A percentile compares a stretch with the other conserved stretches of the same genome.
Conservation (phyloP, 2,888 invertebrate genomes). For the Unio delphinus region DNA sequence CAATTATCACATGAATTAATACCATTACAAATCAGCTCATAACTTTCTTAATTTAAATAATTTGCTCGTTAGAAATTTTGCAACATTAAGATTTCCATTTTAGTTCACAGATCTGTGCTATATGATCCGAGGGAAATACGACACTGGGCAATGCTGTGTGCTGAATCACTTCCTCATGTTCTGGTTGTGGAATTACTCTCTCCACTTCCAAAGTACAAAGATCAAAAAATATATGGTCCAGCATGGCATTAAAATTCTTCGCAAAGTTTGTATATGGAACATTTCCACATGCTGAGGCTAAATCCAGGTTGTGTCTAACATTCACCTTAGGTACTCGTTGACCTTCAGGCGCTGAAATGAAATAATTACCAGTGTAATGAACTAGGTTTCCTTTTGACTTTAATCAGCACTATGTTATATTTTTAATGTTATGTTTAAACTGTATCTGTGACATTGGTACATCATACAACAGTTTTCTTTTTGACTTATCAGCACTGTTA, state of each 20-base stretch:
- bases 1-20: too few relatives aligned
- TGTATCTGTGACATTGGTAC: too few relatives aligned
- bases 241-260: conserved; percentile 84
- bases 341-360: too few relatives aligned
- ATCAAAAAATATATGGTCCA: conserved; percentile 94
- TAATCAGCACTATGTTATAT: too few relatives aligned
- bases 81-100: conserved; percentile 41
- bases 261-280: conserved; percentile 90
- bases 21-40: too few relatives aligned
- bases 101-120: conserved; percentile 81
- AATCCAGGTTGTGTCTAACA: conserved; percentile 76
- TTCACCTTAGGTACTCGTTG: conserved; percentile 31
- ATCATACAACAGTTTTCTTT: too few relatives aligned
- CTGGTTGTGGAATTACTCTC: conserved; percentile 87
- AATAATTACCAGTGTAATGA: too few relatives aligned
- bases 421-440: too few relatives aligned
- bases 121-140: conserved; percentile 94
- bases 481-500: too few relatives aligned
- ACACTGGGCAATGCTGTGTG: conserved; percentile 88
- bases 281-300: conserved; percentile 87
- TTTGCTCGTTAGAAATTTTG: too few relatives aligned
- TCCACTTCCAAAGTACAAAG: conserved; percentile 63
- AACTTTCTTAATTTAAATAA: too few relatives aligned
- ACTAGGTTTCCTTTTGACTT: too few relatives aligned
- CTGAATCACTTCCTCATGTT: conserved; percentile 81